phyloP scores from a whole-genome alignment of 2,113 vertebrate species.

The Verasper variegatus region DNA sequence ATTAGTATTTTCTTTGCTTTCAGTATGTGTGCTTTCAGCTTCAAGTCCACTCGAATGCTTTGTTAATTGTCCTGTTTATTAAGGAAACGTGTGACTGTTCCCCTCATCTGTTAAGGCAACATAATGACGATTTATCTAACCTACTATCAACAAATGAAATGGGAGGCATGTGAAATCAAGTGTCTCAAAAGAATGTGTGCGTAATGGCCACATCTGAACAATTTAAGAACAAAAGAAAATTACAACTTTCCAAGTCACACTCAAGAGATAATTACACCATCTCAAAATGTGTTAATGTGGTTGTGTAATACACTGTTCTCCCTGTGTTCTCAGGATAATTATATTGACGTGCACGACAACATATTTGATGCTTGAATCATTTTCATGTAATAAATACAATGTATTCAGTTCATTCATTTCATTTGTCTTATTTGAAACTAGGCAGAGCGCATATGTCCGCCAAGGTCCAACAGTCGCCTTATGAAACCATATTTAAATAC shows the following conservation, averaged over 20 bases:
- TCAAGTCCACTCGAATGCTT: not conserved
- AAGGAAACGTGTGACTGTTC: not conserved
- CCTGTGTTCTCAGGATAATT: not conserved
- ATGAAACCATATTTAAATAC: no score
- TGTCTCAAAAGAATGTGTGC: not conserved
- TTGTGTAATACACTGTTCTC: not conserved
- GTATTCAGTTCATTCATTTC: not conserved
- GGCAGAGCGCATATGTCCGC: no score
- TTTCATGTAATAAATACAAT: not conserved
- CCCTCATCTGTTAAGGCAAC: not conserved
- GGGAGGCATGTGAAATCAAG: not conserved
- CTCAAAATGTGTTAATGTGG: not conserved
- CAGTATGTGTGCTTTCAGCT: not conserved
- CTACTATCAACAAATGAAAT: conserved; percentile 3
- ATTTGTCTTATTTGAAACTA: no score
- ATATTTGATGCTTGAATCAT: no score
- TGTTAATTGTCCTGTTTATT: conserved; percentile 9
- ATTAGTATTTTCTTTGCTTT: not conserved
- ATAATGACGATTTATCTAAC: not conserved
- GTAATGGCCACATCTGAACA: not conserved
- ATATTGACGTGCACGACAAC: not conserved
- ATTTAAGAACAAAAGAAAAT: not conserved
- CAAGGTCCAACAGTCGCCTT: no score
- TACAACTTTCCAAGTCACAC: not conserved
- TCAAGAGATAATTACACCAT: not conserved